Conservation (phyloP, 2,113 vertebrate species). For the Alligator sinensis region DNA sequence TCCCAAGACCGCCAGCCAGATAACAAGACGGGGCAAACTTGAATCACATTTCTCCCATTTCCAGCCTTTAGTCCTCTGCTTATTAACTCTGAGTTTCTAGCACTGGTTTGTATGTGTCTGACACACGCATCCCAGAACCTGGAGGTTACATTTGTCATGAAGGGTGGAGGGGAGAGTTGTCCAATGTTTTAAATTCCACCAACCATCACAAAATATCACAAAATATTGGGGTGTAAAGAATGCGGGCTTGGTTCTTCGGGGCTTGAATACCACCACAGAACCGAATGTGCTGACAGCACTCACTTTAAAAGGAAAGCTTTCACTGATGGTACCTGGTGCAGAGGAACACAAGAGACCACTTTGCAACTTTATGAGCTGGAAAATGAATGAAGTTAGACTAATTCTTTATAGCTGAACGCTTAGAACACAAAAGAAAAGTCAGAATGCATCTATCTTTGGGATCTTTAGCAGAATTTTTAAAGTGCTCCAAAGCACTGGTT, state of each 20-base stretch:
- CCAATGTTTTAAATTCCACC: too few relatives aligned
- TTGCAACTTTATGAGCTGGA: not conserved
- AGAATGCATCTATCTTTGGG: accelerated
- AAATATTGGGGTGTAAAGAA: not conserved
- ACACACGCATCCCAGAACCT: not conserved
- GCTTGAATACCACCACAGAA: not conserved
- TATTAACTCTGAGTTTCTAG: too few relatives aligned
- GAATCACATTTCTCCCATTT: accelerated
- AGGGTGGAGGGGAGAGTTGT: too few relatives aligned
- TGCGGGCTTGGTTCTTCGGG: not conserved
- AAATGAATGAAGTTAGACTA: not conserved
- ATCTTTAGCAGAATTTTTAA: not conserved
- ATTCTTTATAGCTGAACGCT: not conserved
- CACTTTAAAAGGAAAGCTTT: not conserved
- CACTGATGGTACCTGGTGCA: not conserved
- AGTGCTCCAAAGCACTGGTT: not conserved
- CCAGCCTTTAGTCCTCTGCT: not conserved
- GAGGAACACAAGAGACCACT: not conserved
- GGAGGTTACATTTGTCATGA: not conserved
- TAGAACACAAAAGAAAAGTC: not conserved
- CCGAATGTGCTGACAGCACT: not conserved
- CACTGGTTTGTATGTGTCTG: not conserved
- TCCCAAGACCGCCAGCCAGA: not conserved
- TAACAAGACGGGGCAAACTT: not conserved
- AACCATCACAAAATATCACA: too few relatives aligned